Base-by-base conservation (phyloP, 2,113 vertebrate genomes). In the Epinephelus moara region DNA sequence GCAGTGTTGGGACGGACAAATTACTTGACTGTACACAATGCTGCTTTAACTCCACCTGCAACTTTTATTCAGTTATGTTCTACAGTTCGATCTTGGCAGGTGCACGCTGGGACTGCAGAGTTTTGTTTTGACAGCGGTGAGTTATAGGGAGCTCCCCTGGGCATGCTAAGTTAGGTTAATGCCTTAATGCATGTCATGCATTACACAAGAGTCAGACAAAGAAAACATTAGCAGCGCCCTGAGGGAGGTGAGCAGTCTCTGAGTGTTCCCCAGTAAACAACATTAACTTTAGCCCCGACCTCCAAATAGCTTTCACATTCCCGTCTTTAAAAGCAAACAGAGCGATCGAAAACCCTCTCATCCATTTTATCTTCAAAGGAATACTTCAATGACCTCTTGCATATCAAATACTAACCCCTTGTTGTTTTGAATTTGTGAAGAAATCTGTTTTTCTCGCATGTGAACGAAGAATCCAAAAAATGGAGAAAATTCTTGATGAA, bases 171-270 rank as follows among this genome's bases (percentile, higher is more conserved):
- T 82, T 64, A 84, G 67, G 70, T 90, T 84, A 78, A 87, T 73
- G 73, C 75, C 68, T 80, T 75, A 87, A 92, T 90, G 89, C 61
- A 62, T 77, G 53, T 81, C 56, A 71, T 61, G 68, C 71, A 84
- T 85, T 84, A 85, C 78, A 79, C 64, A 81, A 84, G 74, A 85
- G 63, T 40, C 33, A 52, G 74, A 80, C 64, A 70, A 74, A 70
- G 49, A 62, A 69, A 82, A 83, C 81, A 83, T 83, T 45, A 84
- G 59, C 57, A 69, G 47, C 0, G 13, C 40, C 71, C 53, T 3
- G 17, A 78, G 75, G 80, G 73, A 83, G 62, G 75, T 49, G 11
- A 84, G 37, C 66, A 64, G 76, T 49, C 50, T 77, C 57, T 49
- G 23, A 61, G 18, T 66, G 73, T 17, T 76, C 64, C 49, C 37